Evolutionary conservation across 2,113 vertebrate species (phyloP).

Genomic region (Mastomys natalensis): DNA sequence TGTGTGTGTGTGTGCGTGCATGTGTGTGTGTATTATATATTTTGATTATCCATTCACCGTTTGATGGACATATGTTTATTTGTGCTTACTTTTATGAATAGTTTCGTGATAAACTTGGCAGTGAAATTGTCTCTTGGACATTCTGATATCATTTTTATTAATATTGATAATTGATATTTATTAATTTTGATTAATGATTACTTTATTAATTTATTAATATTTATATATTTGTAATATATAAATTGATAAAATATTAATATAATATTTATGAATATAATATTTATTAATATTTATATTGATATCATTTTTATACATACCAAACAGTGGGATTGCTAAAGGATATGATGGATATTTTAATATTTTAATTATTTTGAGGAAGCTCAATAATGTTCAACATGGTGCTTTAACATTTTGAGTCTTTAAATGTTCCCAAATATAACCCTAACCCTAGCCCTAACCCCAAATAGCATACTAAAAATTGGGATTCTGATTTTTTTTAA

Average conservation of each 20-base stretch:
- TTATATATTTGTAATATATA: no score
- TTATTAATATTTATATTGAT: no score
- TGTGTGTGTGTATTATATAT: background rate
- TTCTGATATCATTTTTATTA: background rate
- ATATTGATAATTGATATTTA: no score
- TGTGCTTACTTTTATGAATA: background rate
- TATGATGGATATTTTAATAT: background rate
- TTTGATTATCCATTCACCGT: background rate
- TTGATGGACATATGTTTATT: background rate
- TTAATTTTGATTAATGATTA: no score
- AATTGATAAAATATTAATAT: no score
- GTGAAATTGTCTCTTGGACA: background rate
- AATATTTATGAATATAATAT: no score
- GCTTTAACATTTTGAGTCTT: constrained; percentile 6
- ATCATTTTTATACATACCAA: background rate
- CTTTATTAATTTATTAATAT: no score
- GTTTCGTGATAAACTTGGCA: background rate
- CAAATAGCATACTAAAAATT: background rate
- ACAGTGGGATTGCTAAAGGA: background rate
- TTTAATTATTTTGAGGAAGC: background rate
- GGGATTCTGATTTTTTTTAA: background rate
- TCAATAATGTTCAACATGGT: background rate
- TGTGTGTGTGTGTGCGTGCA: background rate
- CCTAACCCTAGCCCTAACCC: no score
- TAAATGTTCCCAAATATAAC: constrained; percentile 30